phyloP scores from a whole-genome alignment of 2,113 vertebrate genomes.

The Callaeas wilsoni region DNA sequence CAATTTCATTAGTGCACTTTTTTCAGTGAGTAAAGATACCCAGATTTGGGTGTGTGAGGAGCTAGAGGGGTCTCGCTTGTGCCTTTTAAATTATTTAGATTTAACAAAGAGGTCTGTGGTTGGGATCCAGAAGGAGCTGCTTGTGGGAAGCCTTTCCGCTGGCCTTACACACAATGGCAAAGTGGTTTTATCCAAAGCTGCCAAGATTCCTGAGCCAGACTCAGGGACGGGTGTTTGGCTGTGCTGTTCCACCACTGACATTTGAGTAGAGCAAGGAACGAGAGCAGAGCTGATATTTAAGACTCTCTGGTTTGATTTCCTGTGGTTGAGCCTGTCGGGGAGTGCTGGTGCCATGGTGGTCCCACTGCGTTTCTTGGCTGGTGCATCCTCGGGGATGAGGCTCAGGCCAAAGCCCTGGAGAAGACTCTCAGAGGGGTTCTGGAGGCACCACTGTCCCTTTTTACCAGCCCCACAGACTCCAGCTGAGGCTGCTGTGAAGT shows the following conservation, averaged over 20 bases:
- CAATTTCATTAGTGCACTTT: neutral
- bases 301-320: neutral
- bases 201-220: neutral
- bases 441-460: neutral
- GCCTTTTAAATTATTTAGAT: neutral
- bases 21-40: neutral
- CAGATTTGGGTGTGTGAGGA: neutral
- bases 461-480: neutral
- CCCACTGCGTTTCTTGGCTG: neutral
- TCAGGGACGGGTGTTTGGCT: accelerated
- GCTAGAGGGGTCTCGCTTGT: neutral
- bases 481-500: neutral
- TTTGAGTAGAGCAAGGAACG: neutral
- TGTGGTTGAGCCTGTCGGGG: accelerated
- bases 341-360: neutral
- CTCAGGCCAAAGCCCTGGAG: neutral
- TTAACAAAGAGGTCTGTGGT: neutral
- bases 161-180: neutral
- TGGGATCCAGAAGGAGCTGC: neutral
- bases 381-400: neutral
- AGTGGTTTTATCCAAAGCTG: neutral
- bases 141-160: neutral
- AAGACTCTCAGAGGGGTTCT: neutral
- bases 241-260: neutral
- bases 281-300: neutral